Base-by-base conservation (phyloP, 1,140 invertebrate genomes). In the Lordiphosa mommai region DNA sequence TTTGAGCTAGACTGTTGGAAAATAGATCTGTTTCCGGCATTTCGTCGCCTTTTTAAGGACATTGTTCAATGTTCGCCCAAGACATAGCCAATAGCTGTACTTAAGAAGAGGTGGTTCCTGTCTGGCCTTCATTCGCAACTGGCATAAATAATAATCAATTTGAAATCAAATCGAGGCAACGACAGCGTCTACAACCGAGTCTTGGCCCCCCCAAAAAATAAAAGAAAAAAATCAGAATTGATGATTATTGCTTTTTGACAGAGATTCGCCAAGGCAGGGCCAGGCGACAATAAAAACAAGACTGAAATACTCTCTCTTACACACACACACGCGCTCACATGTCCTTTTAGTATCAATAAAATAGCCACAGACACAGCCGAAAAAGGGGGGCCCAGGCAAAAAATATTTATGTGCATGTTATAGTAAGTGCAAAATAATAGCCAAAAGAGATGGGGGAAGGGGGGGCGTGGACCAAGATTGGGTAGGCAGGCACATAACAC, bases 161-260 rank as follows among this genome's bases (percentile, higher is more conserved):
- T 84, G 77, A 74, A 82, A 86, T 86, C 63, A 84, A 84, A 86
- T 76, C 65, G 65, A 66, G 44, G 38, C 51, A 53, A 49, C 61
- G 34, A 56, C 33, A 20, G 17, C 16, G 9, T 9, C 29, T 56
- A 57, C 56, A 51, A 56, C 60, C 51, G 57, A 57, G 41, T 23
- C 51, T 37, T 48, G 56, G 47, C 13, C 17, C n/a, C n/a, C 10
- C 8, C 14, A 55, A 17, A 10, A 20, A 29, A 32, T 30, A 53
- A n/a, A 34, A 27, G n/a, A 29, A 44, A 68, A 67, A 80, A 87
- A 87, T 87, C 85, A 87, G 79, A 87, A 87, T 87, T 87, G 85
- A 87, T 87, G 85, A 87, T 87, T 87, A 87, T 87, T 87, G 85
- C 85, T 82, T 87, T 87, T 87, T 87, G 85, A 87, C 85, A 87